Percentiles rank a stretch among this genome's conserved stretches.
These are phyloP conservation scores for Pavo muticus DNA, from an alignment of 2,113 vertebrate species.

Conservation along the genomic window DNA sequence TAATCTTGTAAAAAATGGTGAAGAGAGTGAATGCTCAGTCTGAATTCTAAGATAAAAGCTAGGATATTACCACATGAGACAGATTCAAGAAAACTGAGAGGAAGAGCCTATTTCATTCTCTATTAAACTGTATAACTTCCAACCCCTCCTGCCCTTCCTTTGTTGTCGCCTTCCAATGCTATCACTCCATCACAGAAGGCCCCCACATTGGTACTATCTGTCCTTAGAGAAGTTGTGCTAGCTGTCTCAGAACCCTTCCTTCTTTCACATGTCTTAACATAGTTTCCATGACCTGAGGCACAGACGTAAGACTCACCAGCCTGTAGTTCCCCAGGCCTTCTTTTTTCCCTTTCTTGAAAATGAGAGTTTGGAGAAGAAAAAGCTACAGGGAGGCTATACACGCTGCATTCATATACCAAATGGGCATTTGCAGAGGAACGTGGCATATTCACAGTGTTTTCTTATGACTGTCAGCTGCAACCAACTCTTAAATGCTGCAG, in stretches of 20 bases:
- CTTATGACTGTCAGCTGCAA: neutral
- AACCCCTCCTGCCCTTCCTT: too few relatives aligned
- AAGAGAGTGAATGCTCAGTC: neutral
- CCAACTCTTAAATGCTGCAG: neutral
- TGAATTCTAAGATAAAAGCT: neutral
- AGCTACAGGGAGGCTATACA: neutral
- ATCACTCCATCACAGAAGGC: too few relatives aligned
- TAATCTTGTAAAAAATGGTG: neutral
- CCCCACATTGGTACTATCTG: too few relatives aligned
- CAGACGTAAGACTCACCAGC: too few relatives aligned
- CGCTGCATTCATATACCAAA: neutral
- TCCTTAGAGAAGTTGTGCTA: too few relatives aligned
- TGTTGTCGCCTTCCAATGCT: too few relatives aligned
- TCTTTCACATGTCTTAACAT: too few relatives aligned
- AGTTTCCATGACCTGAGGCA: too few relatives aligned
- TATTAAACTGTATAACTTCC: neutral
- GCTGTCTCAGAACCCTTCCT: too few relatives aligned
- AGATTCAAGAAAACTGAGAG: neutral
- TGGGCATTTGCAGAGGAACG: neutral
- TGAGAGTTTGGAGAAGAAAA: neutral
- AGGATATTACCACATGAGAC: neutral
- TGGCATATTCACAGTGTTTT: neutral
- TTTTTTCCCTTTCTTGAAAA: too few relatives aligned
- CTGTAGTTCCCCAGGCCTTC: too few relatives aligned
- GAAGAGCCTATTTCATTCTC: accelerated